Evolutionary conservation across 2,113 vertebrate genomes (phyloP).

Genomic region (Sebastes fasciatus): DNA sequence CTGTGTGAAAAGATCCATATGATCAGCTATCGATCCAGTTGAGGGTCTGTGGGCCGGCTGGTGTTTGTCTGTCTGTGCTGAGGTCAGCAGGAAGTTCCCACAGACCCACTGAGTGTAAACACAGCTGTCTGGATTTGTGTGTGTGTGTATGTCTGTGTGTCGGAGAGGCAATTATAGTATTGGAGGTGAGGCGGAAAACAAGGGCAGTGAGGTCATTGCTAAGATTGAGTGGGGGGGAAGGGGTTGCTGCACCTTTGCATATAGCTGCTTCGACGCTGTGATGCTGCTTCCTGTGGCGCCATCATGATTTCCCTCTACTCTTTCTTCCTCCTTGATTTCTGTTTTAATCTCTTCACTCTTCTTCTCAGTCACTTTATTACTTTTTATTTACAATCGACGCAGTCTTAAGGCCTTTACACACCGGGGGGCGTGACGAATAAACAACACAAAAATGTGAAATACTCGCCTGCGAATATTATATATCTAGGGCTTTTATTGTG

Average conservation of each 20-base stretch:
- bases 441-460: too few relatives aligned
- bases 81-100: constrained; percentile 79
- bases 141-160: constrained; percentile 40
- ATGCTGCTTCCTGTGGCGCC: neutral
- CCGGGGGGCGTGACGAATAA: too few relatives aligned
- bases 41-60: neutral
- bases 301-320: neutral
- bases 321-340: neutral
- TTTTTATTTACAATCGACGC: neutral
- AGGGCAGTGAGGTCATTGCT: constrained; percentile 57
- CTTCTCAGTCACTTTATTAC: neutral
- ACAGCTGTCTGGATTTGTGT: constrained; percentile 78
- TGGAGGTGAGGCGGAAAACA: constrained; percentile 66
- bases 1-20: constrained; percentile 41
- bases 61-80: constrained; percentile 67
- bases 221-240: neutral
- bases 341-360: neutral
- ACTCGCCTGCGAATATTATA: too few relatives aligned
- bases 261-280: neutral
- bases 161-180: constrained; percentile 53
- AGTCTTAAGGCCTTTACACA: too few relatives aligned
- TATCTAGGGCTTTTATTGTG: too few relatives aligned
- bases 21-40: constrained; percentile 54
- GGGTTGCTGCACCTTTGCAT: neutral
- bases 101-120: constrained; percentile 79